These are phyloP conservation scores for Iselma pallidipennis DNA, from an alignment of 2,888 invertebrate species.

Conservation along the genomic window DNA sequence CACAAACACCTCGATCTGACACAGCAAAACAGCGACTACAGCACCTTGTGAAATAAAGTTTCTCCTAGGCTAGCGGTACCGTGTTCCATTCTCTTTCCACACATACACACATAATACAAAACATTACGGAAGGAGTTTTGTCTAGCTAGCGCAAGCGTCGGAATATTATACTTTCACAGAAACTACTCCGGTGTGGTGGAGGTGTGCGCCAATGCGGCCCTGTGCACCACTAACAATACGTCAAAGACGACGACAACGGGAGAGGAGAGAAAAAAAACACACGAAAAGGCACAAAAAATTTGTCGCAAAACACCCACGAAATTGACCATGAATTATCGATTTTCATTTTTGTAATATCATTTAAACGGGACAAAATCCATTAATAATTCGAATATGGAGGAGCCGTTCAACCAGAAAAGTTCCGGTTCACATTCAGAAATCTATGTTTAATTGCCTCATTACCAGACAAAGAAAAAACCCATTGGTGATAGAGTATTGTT, in stretches of 20 bases:
- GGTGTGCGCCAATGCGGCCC: neutral
- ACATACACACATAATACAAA: slow-evolving; percentile 3
- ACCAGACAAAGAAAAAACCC: neutral
- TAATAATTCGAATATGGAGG: too few species aligned
- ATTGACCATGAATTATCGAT: too few species aligned
- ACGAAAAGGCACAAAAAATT: too few species aligned
- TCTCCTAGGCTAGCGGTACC: slow-evolving; percentile 31
- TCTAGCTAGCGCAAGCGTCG: slow-evolving; percentile 18
- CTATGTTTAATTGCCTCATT: neutral
- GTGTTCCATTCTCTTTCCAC: slow-evolving; percentile 29
- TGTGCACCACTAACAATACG: neutral
- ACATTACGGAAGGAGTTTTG: slow-evolving; percentile 15
- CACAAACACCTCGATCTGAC: slow-evolving; percentile 7
- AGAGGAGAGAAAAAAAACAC: too few species aligned
- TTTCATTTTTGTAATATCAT: neutral
- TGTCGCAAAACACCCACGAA: too few species aligned
- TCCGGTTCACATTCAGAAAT: neutral
- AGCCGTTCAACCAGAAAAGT: too few species aligned
- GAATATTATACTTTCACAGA: neutral
- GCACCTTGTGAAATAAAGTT: slow-evolving; percentile 11
- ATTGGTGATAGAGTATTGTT: too few species aligned
- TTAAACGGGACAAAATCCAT: neutral
- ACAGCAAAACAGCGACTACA: slow-evolving; percentile 21
- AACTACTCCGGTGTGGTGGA: neutral
- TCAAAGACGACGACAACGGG: too few species aligned